These are phyloP conservation scores for Sebastes diaconus DNA, from an alignment of 2,797 vertebrate genomes.

Conservation along the genomic window DNA sequence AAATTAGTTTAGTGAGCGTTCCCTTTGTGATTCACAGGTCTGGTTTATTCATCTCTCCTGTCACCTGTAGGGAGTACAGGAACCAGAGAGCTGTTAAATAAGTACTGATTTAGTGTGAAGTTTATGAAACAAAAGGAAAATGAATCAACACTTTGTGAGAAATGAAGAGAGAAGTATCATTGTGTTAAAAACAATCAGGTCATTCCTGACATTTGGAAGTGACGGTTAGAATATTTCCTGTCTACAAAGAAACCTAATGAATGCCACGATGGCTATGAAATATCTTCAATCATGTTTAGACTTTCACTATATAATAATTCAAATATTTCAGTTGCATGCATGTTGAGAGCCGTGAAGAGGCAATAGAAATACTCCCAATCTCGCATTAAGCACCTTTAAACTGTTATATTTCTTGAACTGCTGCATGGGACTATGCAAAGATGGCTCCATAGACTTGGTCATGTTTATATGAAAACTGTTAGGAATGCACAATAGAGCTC, in stretches of 20 bases:
- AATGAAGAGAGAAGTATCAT: not conserved
- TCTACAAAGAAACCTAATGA: not conserved
- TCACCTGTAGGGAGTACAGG: not conserved
- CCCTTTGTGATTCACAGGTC: slow-evolving; percentile 11
- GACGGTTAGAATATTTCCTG: not conserved
- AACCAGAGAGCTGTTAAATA: slow-evolving; percentile 16
- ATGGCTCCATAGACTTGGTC: not conserved
- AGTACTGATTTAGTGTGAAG: not conserved
- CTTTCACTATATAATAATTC: not conserved
- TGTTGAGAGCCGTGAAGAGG: no score
- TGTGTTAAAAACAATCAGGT: not conserved
- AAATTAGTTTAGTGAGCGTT: slow-evolving; percentile 33
- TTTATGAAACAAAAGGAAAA: slow-evolving; percentile 10
- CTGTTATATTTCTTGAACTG: not conserved
- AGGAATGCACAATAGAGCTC: not conserved
- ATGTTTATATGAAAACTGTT: not conserved
- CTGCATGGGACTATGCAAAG: not conserved
- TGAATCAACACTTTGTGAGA: not conserved
- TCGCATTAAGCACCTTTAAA: no score
- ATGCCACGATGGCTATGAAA: not conserved
- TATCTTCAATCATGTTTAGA: not conserved
- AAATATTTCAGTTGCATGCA: no score
- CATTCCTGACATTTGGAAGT: not conserved
- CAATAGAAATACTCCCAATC: no score
- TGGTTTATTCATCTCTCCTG: slow-evolving; percentile 6